phyloP scores from a whole-genome alignment of 2,113 vertebrate species.

The Sylvilagus bachmani region DNA sequence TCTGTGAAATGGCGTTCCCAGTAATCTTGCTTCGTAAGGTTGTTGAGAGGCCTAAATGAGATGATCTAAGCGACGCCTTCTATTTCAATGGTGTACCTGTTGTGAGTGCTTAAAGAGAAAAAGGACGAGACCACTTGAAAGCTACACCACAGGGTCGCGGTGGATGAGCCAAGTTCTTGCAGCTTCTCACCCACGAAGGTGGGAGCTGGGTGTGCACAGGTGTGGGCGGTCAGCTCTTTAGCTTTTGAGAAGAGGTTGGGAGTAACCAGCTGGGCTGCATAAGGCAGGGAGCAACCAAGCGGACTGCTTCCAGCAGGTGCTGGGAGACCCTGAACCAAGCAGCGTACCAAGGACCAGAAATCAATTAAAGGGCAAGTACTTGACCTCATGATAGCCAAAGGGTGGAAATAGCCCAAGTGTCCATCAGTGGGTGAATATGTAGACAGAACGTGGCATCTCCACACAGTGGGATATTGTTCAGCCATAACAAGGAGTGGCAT shows the following conservation, averaged over 20 bases:
- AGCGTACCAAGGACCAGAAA: background rate
- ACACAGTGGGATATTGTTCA: fast-evolving
- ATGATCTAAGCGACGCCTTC: background rate
- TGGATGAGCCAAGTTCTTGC: background rate
- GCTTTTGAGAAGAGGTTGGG: background rate
- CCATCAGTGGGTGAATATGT: fast-evolving
- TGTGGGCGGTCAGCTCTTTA: background rate
- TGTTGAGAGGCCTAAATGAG: background rate
- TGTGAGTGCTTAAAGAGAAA: background rate
- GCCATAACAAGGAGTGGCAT: background rate
- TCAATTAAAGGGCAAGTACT: background rate
- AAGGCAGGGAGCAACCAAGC: background rate
- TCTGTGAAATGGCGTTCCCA: background rate
- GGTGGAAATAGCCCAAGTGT: background rate
- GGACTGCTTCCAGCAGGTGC: background rate
- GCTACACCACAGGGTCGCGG: fast-evolving
- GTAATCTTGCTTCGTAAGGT: fast-evolving
- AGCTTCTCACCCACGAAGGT: fast-evolving
- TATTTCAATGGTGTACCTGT: background rate
- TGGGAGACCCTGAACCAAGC: background rate
- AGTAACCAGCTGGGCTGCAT: background rate
- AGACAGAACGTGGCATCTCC: background rate
- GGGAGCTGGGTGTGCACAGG: background rate
- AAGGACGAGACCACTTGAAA: background rate
- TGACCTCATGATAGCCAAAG: background rate